Base-by-base conservation (phyloP, 2,113 vertebrate species). In the Axis porcinus region DNA sequence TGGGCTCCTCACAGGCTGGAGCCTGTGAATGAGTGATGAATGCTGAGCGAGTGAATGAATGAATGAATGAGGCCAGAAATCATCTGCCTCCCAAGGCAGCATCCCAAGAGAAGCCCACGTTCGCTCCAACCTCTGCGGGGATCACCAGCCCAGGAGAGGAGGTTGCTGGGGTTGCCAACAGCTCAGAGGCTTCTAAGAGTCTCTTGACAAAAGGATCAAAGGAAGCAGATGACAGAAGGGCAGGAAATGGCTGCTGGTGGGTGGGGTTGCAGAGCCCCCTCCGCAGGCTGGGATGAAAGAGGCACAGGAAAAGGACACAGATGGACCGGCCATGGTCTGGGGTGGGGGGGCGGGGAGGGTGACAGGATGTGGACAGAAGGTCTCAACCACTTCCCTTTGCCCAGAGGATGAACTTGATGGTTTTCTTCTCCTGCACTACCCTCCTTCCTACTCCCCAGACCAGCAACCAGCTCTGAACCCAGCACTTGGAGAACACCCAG, bases 231-330 rank as follows among this genome's bases (percentile, higher is more conserved):
- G 84, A 82, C 58, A 81, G 83, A 50, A 62, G 79, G 52, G 57
- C 86, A 67, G 92, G 96, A 94, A 87, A 83, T 28, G 81, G 92
- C 78, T 60, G 45, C 27, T 30, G 78, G 57, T 17, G 47, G 54
- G 74, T 21, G 62, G 60, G 40, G 57, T 50, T 2, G 4, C 86
- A 25, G 21, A 86, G 62, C 67, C 85, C 60, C 47, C 79, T 43
- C 19, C 50, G 79, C 79, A 82, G 45, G 36, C 33, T 12, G 4
- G 78, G 93, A 67, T n/a, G 76, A 25, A 84, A 95, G 70, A 79
- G 47, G 55, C 55, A 50, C 95, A 82, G 92, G 97, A 95, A 96
- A 25, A 94, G 93, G 91, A 87, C 97, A 81, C 76, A 95, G 93
- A 85, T 58, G 89, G 95, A 82, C 7, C 6, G 4, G 74, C 50